Base-by-base conservation (phyloP, 1,140 invertebrate species). In the Wiebesia pumilae region DNA sequence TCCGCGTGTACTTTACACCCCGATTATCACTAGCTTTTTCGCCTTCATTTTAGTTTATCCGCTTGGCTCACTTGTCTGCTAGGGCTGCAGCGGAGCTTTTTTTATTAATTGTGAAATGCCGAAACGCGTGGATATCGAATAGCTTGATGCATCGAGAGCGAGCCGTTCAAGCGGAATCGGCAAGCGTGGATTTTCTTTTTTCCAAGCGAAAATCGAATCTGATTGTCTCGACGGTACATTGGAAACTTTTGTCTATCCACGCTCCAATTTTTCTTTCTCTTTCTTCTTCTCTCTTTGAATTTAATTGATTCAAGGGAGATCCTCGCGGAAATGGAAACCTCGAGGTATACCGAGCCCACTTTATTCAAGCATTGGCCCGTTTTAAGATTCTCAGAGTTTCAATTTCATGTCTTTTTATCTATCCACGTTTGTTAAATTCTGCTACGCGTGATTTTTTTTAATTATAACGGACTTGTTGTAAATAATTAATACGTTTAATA, bases 31-130 rank as follows among this genome's bases (percentile, higher is more conserved):
- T 14, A 9, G 6, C 38, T 30, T n/a, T 75, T 43, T 35, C 67
- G 38, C 71, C 24, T 75, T 40, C 38, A 12, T 43, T 24, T 19
- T 79, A 4, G 24, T 58, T 58, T 35, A 33, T 58, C 62, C 24
- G 9, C 6, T 30, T 58, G 51, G 19, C 51, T 16, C 10, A 54
- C 51, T 73, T 24, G 33, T 38, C 38, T 24, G n/a, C 0, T 35
- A 24, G 0, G 30, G 0, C 33, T 79, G 0, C 2, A 27, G n/a
- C 30, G 21, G 19, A 78, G 10, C 67, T 69, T 87, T 80, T 47
- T 79, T 65, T 71, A 54, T 83, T 87, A 80, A 87, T 83, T 73
- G 62, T 35, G 10, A 87, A 83, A 83, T 80, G 62, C 58, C 33
- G 43, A 86, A 86, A 81, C 81, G 40, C 65, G 24, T 27, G 33